A percentile compares a stretch with the other conserved stretches of the same genome.
Conservation (phyloP, 2,797 vertebrate species). For the Vipera ursinii region DNA sequence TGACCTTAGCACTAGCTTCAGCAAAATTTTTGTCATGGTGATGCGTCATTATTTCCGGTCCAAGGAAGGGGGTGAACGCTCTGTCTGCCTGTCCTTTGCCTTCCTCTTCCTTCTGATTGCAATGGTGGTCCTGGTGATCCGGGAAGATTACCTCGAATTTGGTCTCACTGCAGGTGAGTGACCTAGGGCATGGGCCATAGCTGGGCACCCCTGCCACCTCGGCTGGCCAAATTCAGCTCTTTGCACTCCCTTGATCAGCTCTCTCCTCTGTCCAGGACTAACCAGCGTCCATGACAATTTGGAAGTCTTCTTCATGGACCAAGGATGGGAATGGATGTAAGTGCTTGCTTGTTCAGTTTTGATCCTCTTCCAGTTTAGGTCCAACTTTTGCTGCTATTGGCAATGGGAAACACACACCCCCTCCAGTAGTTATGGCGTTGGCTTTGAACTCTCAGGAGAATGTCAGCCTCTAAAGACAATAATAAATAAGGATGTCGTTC, state of each 20-base stretch:
- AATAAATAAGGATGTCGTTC: not conserved
- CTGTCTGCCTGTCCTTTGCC: constrained; percentile 89
- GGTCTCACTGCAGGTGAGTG: constrained; percentile 85
- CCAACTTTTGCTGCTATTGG: not conserved
- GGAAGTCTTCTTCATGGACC: constrained; percentile 80
- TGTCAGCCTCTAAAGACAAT: not conserved
- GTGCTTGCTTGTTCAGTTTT: constrained; percentile 50
- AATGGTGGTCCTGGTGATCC: constrained; percentile 88
- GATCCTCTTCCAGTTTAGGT: not conserved
- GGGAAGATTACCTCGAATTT: constrained; percentile 90
- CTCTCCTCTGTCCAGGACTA: constrained; percentile 68
- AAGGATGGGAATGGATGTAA: constrained; percentile 90
- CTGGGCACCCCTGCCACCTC: not conserved
- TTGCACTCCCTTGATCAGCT: not conserved
- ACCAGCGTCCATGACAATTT: constrained; percentile 75
- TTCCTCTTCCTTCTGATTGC: constrained; percentile 88
- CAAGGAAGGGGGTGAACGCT: constrained; percentile 89
- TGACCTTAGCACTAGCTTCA: constrained; percentile 48
- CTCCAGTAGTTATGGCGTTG: not conserved
- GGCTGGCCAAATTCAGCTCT: not conserved
- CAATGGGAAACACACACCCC: not conserved
- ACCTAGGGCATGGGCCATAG: rapidly evolving
- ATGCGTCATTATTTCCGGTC: constrained; percentile 89
- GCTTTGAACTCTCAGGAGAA: not conserved
- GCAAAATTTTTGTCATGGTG: constrained; percentile 85